A percentile compares a stretch with the other conserved stretches of the same genome.
phyloP scores from a whole-genome alignment of 2,113 vertebrate species.

The rabbit (Oryctolagus cuniculus) region DNA sequence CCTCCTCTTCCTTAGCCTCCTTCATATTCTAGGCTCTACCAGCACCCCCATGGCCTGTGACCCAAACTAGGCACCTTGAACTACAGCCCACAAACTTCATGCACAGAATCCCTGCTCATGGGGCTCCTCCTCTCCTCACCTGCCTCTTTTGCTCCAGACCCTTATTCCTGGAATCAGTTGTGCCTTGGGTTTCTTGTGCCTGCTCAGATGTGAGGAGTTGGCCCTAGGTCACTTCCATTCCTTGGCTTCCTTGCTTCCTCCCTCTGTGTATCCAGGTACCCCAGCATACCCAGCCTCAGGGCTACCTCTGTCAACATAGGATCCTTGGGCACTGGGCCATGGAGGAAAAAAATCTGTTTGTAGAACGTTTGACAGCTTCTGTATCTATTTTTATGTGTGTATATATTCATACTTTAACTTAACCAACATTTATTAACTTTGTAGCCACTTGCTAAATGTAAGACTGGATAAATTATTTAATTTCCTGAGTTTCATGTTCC shows the following conservation, averaged over 20 bases:
- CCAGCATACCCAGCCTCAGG: background rate
- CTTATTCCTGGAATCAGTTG: background rate
- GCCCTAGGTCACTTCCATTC: background rate
- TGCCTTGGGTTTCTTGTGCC: background rate
- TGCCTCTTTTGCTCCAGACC: background rate
- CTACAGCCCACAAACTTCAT: fast-evolving
- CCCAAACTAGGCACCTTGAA: background rate
- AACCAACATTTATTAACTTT: background rate
- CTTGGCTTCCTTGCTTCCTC: background rate
- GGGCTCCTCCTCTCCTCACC: background rate
- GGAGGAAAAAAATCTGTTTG: too few species aligned
- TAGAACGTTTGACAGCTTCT: too few species aligned
- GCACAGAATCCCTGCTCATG: background rate
- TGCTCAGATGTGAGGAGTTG: background rate
- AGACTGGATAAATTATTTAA: background rate
- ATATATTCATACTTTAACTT: background rate
- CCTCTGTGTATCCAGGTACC: background rate
- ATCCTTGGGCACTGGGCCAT: background rate
- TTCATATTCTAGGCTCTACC: background rate
- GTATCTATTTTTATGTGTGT: background rate
- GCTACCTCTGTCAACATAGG: too few species aligned
- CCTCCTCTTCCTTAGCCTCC: too few species aligned
- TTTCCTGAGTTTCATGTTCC: background rate
- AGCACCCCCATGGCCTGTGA: background rate
- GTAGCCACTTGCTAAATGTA: background rate